These are phyloP conservation scores for Botrylloides violaceus DNA, from an alignment of 23 tunicate species.

Conservation along the genomic window DNA sequence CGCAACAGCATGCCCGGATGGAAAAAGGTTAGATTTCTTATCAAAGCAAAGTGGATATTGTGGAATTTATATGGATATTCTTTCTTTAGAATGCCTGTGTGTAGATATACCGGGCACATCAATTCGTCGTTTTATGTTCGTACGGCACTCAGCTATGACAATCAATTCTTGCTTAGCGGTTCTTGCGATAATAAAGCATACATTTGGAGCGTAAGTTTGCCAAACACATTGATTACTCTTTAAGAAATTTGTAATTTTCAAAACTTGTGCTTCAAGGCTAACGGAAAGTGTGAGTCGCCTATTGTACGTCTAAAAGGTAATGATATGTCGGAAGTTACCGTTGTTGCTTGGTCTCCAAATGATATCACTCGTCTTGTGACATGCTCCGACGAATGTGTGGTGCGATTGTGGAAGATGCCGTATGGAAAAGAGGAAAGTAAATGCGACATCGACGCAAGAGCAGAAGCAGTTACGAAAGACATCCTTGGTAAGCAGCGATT, in stretches of 20 bases:
- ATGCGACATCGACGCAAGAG: too few species aligned
- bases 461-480: too few species aligned
- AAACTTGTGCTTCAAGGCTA: not conserved
- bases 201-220: constrained; percentile 65
- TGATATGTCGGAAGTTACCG: constrained; percentile 61
- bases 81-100: constrained; percentile 5
- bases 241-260: not conserved
- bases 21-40: too few species aligned
- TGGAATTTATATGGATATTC: not conserved
- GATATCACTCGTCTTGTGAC: constrained; percentile 54
- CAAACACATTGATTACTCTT: not conserved
- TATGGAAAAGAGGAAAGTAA: too few species aligned
- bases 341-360: constrained; percentile 75
- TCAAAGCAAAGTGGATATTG: not conserved
- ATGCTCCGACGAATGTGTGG: constrained; percentile 82
- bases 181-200: constrained; percentile 57
- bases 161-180: constrained; percentile 61
- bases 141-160: constrained; percentile 69
- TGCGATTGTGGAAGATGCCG: constrained; percentile 57
- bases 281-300: not conserved
- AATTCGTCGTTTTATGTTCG: constrained; percentile 67
- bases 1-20: not conserved
- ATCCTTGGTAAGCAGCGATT: too few species aligned
- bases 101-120: constrained; percentile 57
- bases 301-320: constrained; percentile 11